A percentile compares a stretch with the other conserved stretches of the same genome.
phyloP scores from a whole-genome alignment of 2,113 vertebrate species.

The Lepus europaeus region DNA sequence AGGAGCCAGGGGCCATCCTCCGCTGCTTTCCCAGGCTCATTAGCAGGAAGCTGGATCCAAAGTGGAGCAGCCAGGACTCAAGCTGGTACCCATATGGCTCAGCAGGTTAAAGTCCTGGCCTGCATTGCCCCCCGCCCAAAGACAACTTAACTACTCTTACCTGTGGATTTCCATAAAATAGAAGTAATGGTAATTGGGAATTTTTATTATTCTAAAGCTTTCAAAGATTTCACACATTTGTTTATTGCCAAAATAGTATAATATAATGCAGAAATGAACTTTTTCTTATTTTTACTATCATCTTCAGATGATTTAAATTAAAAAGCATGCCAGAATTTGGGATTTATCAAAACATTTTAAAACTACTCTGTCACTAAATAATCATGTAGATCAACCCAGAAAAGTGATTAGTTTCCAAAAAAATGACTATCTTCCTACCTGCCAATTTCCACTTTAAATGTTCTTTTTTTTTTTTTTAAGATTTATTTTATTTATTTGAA shows the following conservation, averaged over 20 bases:
- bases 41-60: too few relatives aligned
- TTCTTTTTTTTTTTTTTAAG: too few relatives aligned
- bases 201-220: slow-evolving; percentile 49
- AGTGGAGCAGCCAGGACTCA: too few relatives aligned
- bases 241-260: neutral
- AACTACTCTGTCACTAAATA: slow-evolving; percentile 16
- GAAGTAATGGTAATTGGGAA: slow-evolving; percentile 38
- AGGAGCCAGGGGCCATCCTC: too few relatives aligned
- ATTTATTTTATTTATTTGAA: too few relatives aligned
- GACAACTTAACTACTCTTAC: slow-evolving; percentile 36
- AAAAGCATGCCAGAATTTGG: slow-evolving; percentile 18
- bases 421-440: neutral
- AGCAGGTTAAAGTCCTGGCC: too few relatives aligned
- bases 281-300: slow-evolving; percentile 36
- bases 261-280: neutral
- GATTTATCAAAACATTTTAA: slow-evolving; percentile 20
- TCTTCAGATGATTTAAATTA: slow-evolving; percentile 33
- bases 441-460: slow-evolving; percentile 6
- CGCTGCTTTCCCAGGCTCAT: too few relatives aligned
- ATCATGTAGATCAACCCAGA: slow-evolving; percentile 18
- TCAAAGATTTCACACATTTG: slow-evolving; percentile 48
- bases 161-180: neutral
- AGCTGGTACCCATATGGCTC: too few relatives aligned
- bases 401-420: neutral
- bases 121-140: neutral